Evolutionary conservation across 2,888 invertebrate genomes (phyloP), one percentile per base, ranked within the genome.

Genomic region (Poecilobothrus nobilitatus): DNA sequence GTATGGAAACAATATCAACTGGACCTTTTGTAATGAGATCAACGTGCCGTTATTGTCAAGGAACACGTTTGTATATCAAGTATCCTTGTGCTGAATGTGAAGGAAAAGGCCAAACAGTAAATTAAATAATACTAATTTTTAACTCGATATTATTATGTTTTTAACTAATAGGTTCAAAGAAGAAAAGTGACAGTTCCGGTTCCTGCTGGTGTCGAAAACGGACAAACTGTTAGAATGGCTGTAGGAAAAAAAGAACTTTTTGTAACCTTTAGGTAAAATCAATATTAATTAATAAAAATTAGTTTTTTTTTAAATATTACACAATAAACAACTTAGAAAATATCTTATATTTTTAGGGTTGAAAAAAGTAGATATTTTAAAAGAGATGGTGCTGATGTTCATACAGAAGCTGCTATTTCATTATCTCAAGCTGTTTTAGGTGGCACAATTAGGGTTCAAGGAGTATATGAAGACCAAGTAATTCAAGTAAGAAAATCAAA

Each of bases 1-100:
- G 99, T 69, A 95, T 96, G 91, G 94, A 95, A 82, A 93, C 94
- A 12, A 89, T 94, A 73, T 88, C 89, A 21, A 89, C 91, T 73
- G 97, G 97, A 37, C 97, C 97, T 67, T 98, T 97, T 83, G 91
- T 97, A 34, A 97, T 98, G 97, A 86, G 96, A 68, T 93, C 95
- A 2, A 96, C 97, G 0, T 98, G 97, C 79, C 86, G 97, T 68
- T 90, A 91, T 74, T 97, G 96, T 77, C 90, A 91, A 76, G 97
- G 97, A 0, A 87, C 90, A 0, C 87, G 94, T 69, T 88, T 92
- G 83, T 87, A 90, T 74, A 97, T 98, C 71, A 94, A 94, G 78
- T 89, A 88, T 78, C 97, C 97, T 0, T 99, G 98, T 77, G 77
- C 79, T 0, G 96, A 96, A 77, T 99, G 99, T 79, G 90, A 92